Evolutionary conservation across 2,797 vertebrate species (phyloP), one percentile per base, ranked within the genome.

Genomic region (Oreochromis mossambicus): DNA sequence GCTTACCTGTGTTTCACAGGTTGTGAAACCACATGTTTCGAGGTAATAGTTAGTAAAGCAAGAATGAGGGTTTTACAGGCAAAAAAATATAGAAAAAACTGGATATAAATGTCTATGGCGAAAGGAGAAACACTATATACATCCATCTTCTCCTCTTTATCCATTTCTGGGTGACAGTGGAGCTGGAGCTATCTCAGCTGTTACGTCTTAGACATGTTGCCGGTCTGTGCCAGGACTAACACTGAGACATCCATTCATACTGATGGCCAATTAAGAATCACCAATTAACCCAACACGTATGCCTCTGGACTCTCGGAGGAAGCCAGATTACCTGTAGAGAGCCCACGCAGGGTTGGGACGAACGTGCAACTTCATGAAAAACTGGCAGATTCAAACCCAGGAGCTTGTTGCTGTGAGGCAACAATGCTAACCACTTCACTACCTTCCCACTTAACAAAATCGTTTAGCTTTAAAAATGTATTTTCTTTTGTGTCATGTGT

Each of bases 21-120:
- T 32, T 17, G 55, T 34, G 56, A 34, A 58, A 61, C 56, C 8
- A 34, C 29, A 32, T 19, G 15, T 19, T 32, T 29, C 0, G 21
- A 46, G 21, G 14, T 26, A 46, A 17, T 46, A 46, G 7, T 68
- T 1, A 41, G 38, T 17, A 43, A 70, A 43, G 5, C 38, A 70
- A 70, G 38, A 70, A 70, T 46, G 8, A 26, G 63, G 66, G 14
- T 46, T 70, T 70, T 24, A 10, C 8, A 5, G 21, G 21, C 38
- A 68, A 24, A 43, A 0, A 1, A 6, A 24, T 6, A 0, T 26
- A 43, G 2, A 43, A 43, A 50, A 26, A 15, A 26, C 1, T 70
- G 3, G 8, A 26, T 26, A 43, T 70, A 5, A 70, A 70, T 4
- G 21, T 38, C 13, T 14, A 14, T 41, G 38, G n/a, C 3, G 1